Conservation (phyloP, 2,888 invertebrate genomes). For the Malthinus flaveolus region DNA sequence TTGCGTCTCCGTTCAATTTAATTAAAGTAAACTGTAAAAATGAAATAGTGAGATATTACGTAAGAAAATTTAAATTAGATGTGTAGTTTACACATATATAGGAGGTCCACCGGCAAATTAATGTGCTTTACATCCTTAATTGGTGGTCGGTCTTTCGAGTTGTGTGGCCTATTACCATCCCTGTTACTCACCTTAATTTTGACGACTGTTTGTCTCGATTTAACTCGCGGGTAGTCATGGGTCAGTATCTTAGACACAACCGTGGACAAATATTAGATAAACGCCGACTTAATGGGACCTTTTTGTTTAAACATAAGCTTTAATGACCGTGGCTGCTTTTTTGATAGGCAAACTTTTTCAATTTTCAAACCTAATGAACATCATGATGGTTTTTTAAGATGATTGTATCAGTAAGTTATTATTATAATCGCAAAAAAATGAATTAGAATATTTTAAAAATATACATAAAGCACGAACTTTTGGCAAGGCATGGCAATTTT, state of each 20-base stretch:
- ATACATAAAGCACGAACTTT: too few species aligned
- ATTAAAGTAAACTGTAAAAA: constrained; percentile 19
- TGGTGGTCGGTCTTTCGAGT: constrained; percentile 49
- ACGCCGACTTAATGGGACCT: constrained; percentile 53
- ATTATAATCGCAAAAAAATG: background rate
- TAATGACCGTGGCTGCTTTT: constrained; percentile 48
- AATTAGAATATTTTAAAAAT: too few species aligned
- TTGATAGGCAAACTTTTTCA: constrained; percentile 27
- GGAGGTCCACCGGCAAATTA: constrained; percentile 56
- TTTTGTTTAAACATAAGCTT: constrained; percentile 53
- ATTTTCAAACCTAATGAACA: constrained; percentile 17
- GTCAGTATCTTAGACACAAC: constrained; percentile 48
- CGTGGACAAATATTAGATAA: constrained; percentile 56
- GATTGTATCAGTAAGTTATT: constrained; percentile 3
- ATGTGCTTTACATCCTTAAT: constrained; percentile 57
- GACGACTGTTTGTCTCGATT: constrained; percentile 36
- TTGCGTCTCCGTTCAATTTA: constrained; percentile 22
- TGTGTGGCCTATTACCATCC: constrained; percentile 49
- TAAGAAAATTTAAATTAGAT: constrained; percentile 32
- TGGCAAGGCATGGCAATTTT: too few species aligned
- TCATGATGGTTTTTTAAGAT: constrained; percentile 13
- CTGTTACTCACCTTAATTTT: constrained; percentile 18
- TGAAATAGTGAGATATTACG: constrained; percentile 19
- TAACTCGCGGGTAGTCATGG: constrained; percentile 40
- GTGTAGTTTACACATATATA: constrained; percentile 46